phyloP scores from a whole-genome alignment of 2,797 vertebrate species.

The Podarcis lilfordi region DNA sequence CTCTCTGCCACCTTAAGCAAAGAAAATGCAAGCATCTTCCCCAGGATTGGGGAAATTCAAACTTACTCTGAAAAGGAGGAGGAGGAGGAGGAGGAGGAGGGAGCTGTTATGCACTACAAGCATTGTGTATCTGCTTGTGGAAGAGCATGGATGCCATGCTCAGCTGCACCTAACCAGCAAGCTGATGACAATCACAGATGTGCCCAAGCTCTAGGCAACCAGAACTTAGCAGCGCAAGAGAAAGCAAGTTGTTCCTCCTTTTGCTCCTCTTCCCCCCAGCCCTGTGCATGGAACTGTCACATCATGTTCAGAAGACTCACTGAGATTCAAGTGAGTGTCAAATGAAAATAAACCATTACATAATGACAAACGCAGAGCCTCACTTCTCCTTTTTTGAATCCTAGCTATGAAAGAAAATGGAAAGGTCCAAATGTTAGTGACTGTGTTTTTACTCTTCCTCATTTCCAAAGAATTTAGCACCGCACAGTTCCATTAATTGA shows the following conservation, averaged over 20 bases:
- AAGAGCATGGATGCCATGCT: neutral
- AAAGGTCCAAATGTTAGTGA: conserved; percentile 38
- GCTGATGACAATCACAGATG: too few species aligned
- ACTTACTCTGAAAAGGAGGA: too few species aligned
- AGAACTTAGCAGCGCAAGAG: conserved; percentile 33
- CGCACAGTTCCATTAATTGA: neutral
- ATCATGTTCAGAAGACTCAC: conserved; percentile 16
- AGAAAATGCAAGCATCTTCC: too few species aligned
- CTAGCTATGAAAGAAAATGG: conserved; percentile 42
- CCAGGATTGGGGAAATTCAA: too few species aligned
- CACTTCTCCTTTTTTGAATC: conserved; percentile 65
- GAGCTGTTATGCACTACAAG: neutral
- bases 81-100: too few species aligned
- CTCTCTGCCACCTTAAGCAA: too few species aligned
- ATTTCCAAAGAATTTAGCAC: conserved; percentile 4
- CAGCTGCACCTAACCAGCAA: neutral
- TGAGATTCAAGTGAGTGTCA: conserved; percentile 55
- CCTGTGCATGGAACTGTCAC: conserved; percentile 15
- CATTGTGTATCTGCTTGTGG: neutral
- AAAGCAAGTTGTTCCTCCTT: conserved; percentile 37
- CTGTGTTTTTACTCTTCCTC: neutral
- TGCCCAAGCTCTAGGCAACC: conserved; percentile 31
- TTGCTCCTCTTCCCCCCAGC: neutral
- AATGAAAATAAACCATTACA: conserved; percentile 49
- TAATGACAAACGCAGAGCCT: conserved; percentile 38